phyloP scores from a whole-genome alignment of 2,797 vertebrate genomes.

The Peromyscus attwateri region DNA sequence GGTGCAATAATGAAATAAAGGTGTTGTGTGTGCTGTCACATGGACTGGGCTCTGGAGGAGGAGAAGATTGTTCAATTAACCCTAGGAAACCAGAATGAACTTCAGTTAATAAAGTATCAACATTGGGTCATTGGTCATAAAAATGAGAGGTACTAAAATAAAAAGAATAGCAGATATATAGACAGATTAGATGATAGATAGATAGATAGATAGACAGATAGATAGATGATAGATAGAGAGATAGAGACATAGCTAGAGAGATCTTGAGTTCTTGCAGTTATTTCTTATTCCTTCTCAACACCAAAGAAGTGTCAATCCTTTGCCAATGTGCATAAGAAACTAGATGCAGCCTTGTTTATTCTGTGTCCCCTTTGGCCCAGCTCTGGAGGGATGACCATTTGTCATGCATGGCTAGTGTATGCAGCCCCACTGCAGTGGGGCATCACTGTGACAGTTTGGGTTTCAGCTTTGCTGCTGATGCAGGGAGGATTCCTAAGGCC shows the following conservation, averaged over 20 bases:
- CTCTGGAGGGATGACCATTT: background rate
- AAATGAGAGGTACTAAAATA: background rate
- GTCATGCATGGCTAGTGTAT: background rate
- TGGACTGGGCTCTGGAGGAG: background rate
- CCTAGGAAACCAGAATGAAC: background rate
- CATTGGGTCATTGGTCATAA: background rate
- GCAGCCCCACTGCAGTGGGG: no score
- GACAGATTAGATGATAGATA: background rate
- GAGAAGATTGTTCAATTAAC: background rate
- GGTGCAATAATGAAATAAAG: background rate
- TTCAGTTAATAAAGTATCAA: background rate
- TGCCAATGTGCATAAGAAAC: background rate
- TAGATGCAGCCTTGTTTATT: background rate
- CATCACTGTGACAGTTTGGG: background rate
- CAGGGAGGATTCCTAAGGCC: no score
- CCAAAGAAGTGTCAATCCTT: background rate
- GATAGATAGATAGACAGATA: background rate
- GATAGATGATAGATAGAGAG: background rate
- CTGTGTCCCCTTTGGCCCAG: background rate
- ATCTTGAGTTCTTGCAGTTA: background rate
- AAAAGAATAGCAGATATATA: background rate
- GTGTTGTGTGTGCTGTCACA: background rate
- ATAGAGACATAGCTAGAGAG: background rate
- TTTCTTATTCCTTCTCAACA: background rate
- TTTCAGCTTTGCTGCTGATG: background rate